Conservation (phyloP, 2,113 vertebrate species). For the Chunga burmeisteri region DNA sequence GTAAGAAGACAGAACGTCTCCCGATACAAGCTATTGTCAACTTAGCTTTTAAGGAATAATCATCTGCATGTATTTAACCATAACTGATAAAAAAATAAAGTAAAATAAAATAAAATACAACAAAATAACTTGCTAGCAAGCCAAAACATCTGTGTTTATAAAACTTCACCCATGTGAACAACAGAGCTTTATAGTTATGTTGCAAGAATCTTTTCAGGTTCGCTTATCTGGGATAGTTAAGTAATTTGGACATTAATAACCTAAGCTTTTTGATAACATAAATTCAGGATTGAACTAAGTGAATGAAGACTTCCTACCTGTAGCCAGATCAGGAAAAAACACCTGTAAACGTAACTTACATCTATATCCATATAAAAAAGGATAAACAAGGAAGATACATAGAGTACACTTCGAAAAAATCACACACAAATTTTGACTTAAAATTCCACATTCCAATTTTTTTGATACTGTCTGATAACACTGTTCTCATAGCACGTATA, state of each 20-base stretch:
- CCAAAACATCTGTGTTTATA: not conserved
- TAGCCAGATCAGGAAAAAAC: not conserved
- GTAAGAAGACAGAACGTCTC: conserved; percentile 61
- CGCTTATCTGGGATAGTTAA: not conserved
- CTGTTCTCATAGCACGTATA: accelerated
- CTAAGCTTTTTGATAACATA: not conserved
- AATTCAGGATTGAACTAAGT: not conserved
- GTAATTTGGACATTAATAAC: not conserved
- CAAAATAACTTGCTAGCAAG: not conserved
- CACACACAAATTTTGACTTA: not conserved
- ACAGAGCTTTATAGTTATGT: not conserved
- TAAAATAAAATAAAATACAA: not conserved
- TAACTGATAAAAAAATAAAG: not conserved
- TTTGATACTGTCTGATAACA: not conserved
- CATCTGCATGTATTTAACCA: not conserved
- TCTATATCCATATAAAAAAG: not conserved
- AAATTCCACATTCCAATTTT: not conserved
- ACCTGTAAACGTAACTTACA: not conserved
- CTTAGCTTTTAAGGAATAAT: conserved; percentile 57
- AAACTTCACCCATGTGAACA: conserved; percentile 10
- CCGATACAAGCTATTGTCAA: conserved; percentile 35
- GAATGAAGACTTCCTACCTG: not conserved
- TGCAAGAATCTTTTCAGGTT: not conserved
- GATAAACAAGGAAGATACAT: not conserved
- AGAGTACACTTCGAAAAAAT: not conserved